Conservation (phyloP, 1,140 invertebrate species). For the Neelides sp. region DNA sequence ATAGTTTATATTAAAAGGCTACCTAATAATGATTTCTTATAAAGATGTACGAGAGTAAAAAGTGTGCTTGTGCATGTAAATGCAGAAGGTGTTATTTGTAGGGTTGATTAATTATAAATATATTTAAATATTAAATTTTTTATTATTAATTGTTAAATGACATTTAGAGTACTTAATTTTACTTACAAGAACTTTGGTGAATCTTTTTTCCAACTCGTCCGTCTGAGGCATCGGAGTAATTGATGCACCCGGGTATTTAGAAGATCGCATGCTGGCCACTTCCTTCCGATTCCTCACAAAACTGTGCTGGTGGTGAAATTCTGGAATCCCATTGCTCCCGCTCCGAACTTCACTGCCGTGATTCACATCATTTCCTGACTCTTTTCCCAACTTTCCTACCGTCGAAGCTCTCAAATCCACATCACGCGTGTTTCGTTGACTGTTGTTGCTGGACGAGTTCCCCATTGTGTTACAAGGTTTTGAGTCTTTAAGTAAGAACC, state of each 20-base stretch:
- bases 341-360: too few species aligned
- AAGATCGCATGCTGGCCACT: slow-evolving; percentile 29
- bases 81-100: not conserved
- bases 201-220: slow-evolving; percentile 73
- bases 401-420: too few species aligned
- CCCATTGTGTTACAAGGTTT: too few species aligned
- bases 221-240: slow-evolving; percentile 65
- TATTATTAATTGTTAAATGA: too few species aligned
- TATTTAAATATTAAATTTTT: slow-evolving; percentile 1
- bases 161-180: slow-evolving; percentile 10
- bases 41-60: too few species aligned
- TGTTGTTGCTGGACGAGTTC: too few species aligned
- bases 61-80: not conserved
- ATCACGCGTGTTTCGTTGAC: too few species aligned
- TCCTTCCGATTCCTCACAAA: slow-evolving; percentile 30
- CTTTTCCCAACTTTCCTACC: too few species aligned
- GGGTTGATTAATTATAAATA: not conserved
- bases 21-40: too few species aligned
- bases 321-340: not conserved
- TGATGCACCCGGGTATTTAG: slow-evolving; percentile 30
- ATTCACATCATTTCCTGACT: too few species aligned
- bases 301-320: not conserved
- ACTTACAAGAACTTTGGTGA: slow-evolving; percentile 90
- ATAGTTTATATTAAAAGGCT: too few species aligned
- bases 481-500: too few species aligned